Evolutionary conservation across 2,797 vertebrate genomes (phyloP), one percentile per base, ranked within the genome.

Genomic region (Ceyx erithaca): DNA sequence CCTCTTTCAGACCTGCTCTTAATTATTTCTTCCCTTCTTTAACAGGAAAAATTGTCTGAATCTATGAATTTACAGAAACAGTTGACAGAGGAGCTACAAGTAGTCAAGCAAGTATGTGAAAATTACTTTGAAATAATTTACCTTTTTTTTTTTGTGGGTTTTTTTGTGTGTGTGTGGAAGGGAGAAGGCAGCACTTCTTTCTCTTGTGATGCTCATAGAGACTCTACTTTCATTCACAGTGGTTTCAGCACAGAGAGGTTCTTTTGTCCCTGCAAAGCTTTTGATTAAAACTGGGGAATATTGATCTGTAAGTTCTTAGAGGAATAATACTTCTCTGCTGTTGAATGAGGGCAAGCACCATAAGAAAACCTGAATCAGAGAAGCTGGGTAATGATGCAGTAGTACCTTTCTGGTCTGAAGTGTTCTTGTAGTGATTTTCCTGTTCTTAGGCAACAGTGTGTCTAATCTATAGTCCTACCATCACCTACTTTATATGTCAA

Each of bases 1-100:
- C 54, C 11, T 57, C 20, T 76, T 23, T 69, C n/a, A 70, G 28
- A 68, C 5, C n/a, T 46, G 16, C 8, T 26, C 17, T 26, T 54
- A 14, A 68, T 63, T 31, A 12, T 73, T 57, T 75, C 4, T 28
- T 51, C 10, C 3, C 22, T 33, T 8, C 19, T 54, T 15, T 78
- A 33, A 79, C 95, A 99, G 99, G 98, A 98, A 80, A 97, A 98
- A 94, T 96, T 99, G 90, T 88, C 96, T 6, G 97, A 98, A 96
- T 99, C 99, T 48, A 97, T 99, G 96, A 97, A 90, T 66, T 95
- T 98, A 70, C 98, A 98, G 94, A 98, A 97, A 20, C 97, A 98
- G 54, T 96, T 99, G 93, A 96, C 98, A 90, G 98, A 99, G 82
- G 98, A 99, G 90, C 97, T 99, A 25, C 97, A 96, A 88, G 97